Evolutionary conservation across 2,797 vertebrate species (phyloP), one percentile per base, ranked within the genome.

Genomic region (Anableps anableps): DNA sequence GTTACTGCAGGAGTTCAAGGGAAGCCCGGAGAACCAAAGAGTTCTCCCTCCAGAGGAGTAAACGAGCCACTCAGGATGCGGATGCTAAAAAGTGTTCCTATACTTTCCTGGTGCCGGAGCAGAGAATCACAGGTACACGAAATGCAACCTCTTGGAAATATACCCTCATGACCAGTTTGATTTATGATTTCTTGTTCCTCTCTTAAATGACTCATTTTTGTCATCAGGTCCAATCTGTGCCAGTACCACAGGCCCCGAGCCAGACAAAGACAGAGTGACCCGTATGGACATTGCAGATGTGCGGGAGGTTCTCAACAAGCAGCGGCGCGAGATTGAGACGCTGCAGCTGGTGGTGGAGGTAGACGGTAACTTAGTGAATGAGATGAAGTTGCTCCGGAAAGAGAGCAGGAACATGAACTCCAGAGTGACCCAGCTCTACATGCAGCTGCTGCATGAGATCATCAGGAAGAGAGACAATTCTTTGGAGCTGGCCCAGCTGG

Each of bases 341-440:
- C 89, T 99, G 92, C 98, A 99, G 85, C 50, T 99, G 93, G 97
- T 99, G 88, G 97, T 99, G 76, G 98, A 99, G 0, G 98, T 99
- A 79, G 98, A 99, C 0, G 98, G 98, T 21, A 99, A 98, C 94
- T 95, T 99, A 29, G 98, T 99, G 73, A 99, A 97, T 0, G 99
- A 99, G 94, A 99, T 99, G 72, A 99, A 99, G 93, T 91, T 99
- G 81, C 94, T 99, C 90, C 94, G 99, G 83, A 99, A 99, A 82
- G 99, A 99, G 91, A 99, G 98, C 75, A 96, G 99, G 0, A 99
- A 99, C 92, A 99, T 99, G 99, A 99, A 99, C 95, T 99, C 98
- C 0, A 96, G 99, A 0, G 99, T 99, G 48, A 99, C 99, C 4
- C 99, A 99, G 26, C 98, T 99, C 83, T 99, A 99, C 31, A 99